These are phyloP conservation scores for Pachyrhynchus sulphureomaculatus DNA, from an alignment of 1,140 invertebrate genomes.

Conservation along the genomic window DNA sequence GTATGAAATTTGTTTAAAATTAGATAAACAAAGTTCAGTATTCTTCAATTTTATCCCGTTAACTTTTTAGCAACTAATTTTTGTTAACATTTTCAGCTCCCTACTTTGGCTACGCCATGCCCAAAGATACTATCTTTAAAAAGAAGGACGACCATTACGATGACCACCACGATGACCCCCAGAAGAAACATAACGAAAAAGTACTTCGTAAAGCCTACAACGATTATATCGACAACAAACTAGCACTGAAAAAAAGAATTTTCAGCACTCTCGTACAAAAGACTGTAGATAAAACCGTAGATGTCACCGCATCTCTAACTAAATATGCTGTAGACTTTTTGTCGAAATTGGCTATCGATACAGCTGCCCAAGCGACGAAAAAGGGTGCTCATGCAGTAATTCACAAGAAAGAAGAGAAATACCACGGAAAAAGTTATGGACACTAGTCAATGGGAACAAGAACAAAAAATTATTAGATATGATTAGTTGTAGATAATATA, in stretches of 20 bases:
- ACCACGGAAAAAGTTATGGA: not conserved
- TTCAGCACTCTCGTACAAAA: slow-evolving; percentile 1
- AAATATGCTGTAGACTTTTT: slow-evolving; percentile 14
- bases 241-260: not conserved
- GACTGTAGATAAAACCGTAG: slow-evolving; percentile 11
- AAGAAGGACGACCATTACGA: no score
- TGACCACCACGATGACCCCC: no score
- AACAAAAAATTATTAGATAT: not conserved
- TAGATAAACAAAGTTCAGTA: no score
- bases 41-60: no score
- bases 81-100: no score
- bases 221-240: slow-evolving; percentile 4
- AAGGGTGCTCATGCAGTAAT: not conserved
- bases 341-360: slow-evolving; percentile 10
- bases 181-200: not conserved
- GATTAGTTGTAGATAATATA: no score
- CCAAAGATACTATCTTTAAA: no score
- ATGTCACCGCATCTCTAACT: slow-evolving; percentile 12
- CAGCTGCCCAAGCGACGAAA: slow-evolving; percentile 13
- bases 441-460: not conserved
- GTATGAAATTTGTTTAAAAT: no score
- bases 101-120: no score
- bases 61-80: no score
- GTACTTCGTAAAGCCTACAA: slow-evolving; percentile 12
- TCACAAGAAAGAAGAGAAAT: slow-evolving; percentile 14